Conservation (phyloP, 1,140 invertebrate genomes). For the Drosophila lacertosa region DNA sequence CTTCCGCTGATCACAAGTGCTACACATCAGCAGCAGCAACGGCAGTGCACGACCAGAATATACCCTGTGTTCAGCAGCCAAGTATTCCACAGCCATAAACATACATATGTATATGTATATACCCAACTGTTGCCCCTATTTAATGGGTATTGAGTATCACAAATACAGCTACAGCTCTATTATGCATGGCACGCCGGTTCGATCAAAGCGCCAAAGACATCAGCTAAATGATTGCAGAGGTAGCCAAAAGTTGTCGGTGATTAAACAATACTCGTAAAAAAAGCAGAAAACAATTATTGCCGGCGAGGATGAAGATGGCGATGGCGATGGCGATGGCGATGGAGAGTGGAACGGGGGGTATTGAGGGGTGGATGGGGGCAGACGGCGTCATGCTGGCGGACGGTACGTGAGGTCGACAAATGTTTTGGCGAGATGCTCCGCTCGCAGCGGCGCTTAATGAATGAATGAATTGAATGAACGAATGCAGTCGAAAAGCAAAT, state of each 20-base stretch:
- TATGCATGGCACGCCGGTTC: constrained; percentile 32
- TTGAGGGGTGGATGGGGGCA: not conserved
- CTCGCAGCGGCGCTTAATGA: constrained; percentile 26
- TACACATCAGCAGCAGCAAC: constrained; percentile 32
- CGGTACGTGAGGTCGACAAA: constrained; percentile 19
- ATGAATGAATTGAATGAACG: constrained; percentile 30
- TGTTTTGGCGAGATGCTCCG: constrained; percentile 31
- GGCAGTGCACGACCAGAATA: not conserved
- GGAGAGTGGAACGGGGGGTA: not conserved
- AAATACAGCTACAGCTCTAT: constrained; percentile 33
- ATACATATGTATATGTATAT: no score
- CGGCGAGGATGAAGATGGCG: no score
- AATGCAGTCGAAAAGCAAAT: constrained; percentile 32
- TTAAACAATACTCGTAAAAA: constrained; percentile 46
- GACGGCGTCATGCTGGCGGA: constrained; percentile 1
- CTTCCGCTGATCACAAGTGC: constrained; percentile 40
- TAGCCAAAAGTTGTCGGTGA: constrained; percentile 44
- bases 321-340: no score
- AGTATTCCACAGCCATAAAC: no score
- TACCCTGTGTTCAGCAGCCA: no score
- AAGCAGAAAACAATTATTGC: constrained; percentile 16
- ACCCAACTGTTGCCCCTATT: accelerated
- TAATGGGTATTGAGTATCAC: not conserved
- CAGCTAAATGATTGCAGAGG: constrained; percentile 31
- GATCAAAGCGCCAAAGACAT: constrained; percentile 45